These are phyloP conservation scores for Arvicanthis niloticus DNA, from an alignment of 2,113 vertebrate species.

Conservation along the genomic window DNA sequence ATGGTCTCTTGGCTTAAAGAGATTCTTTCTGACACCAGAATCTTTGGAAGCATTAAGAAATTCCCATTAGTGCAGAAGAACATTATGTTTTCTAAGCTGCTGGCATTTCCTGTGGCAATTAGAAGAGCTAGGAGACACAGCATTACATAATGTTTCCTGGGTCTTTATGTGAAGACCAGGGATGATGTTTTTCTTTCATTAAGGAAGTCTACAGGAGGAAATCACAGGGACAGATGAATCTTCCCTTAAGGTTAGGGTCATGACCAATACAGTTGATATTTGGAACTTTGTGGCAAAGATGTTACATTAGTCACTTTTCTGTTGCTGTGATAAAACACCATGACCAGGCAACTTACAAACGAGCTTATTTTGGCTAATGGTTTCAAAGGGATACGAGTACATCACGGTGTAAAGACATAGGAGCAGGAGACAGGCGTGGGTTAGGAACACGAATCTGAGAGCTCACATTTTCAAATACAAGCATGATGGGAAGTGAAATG, in stretches of 20 bases:
- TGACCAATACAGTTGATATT: background rate
- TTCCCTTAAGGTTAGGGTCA: background rate
- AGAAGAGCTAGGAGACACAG: background rate
- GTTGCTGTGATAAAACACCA: background rate
- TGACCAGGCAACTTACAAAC: background rate
- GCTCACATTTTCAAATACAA: background rate
- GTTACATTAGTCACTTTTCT: background rate
- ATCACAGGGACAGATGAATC: background rate
- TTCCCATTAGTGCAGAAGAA: background rate
- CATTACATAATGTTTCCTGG: background rate
- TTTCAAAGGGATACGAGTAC: background rate
- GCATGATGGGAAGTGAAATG: background rate
- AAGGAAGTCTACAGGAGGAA: background rate
- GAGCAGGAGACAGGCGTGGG: too few relatives aligned
- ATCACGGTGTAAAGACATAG: background rate
- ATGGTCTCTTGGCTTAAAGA: background rate
- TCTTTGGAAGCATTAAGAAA: background rate
- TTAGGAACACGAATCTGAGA: background rate
- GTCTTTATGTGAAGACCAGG: background rate
- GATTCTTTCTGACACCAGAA: background rate
- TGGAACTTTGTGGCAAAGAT: background rate
- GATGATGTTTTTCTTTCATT: background rate
- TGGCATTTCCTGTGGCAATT: background rate
- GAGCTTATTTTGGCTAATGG: background rate
- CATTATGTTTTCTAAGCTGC: constrained; percentile 5